These are phyloP conservation scores for Gorsachius goisagi DNA, from an alignment of 2,113 vertebrate species.

Conservation along the genomic window DNA sequence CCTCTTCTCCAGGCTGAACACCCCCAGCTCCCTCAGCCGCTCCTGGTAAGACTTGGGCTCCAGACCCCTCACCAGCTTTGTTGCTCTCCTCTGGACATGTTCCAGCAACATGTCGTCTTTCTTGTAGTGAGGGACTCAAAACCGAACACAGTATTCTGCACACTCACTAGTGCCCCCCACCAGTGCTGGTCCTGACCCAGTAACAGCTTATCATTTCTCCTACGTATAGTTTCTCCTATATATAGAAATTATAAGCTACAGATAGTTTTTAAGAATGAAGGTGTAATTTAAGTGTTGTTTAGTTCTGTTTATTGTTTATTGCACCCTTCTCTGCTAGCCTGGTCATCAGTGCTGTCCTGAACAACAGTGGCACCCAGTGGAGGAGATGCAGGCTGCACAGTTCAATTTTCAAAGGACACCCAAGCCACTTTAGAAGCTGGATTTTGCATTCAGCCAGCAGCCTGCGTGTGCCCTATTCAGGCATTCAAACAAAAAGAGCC, in stretches of 20 bases:
- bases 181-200: not conserved
- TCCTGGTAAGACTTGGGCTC: too few relatives aligned
- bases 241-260: too few relatives aligned
- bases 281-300: not conserved
- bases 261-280: not conserved
- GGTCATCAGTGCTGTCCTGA: not conserved
- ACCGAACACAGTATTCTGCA: too few relatives aligned
- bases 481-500: not conserved
- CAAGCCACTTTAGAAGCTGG: not conserved
- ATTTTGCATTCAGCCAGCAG: not conserved
- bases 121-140: too few relatives aligned
- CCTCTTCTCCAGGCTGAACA: too few relatives aligned
- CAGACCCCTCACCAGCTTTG: too few relatives aligned
- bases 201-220: not conserved
- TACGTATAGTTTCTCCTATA: too few relatives aligned
- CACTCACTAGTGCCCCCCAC: not conserved
- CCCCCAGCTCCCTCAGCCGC: too few relatives aligned
- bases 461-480: not conserved
- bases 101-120: too few relatives aligned
- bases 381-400: not conserved
- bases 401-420: not conserved
- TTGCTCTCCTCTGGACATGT: too few relatives aligned
- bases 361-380: constrained; percentile 55
- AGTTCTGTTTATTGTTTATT: not conserved
- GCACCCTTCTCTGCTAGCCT: not conserved